Conservation (phyloP, 2,888 invertebrate genomes). For the Caenorhabditis zanzibari region DNA sequence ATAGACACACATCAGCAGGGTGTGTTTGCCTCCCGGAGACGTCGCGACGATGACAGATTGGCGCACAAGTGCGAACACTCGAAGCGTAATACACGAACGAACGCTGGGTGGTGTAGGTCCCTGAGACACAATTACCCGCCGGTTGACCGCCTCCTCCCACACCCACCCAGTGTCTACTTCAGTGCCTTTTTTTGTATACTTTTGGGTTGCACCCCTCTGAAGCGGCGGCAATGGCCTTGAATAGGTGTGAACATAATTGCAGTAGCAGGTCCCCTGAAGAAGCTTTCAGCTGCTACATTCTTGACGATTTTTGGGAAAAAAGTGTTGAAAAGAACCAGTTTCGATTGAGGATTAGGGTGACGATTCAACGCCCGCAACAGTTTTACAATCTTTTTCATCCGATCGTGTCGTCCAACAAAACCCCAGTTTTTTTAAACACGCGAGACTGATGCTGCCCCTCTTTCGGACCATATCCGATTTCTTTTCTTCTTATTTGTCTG, state of each 20-base stretch:
- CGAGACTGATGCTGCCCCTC: conserved; percentile 13
- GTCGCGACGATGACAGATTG: conserved; percentile 54
- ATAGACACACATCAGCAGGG: background rate
- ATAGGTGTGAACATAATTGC: conserved; percentile 50
- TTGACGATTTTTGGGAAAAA: conserved; percentile 18
- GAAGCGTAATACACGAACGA: conserved; percentile 29
- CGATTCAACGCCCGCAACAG: conserved; percentile 46
- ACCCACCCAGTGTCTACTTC: background rate
- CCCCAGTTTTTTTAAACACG: conserved; percentile 24
- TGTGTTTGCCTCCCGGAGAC: conserved; percentile 25
- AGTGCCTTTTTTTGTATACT: conserved; percentile 51
- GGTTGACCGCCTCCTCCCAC: conserved; percentile 47
- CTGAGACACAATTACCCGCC: conserved; percentile 51
- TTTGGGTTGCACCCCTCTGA: conserved; percentile 36
- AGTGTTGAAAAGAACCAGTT: conserved; percentile 31
- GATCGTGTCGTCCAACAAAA: conserved; percentile 12
- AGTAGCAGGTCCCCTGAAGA: conserved; percentile 34
- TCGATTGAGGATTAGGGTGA: conserved; percentile 40
- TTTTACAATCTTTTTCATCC: conserved; percentile 57
- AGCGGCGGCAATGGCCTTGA: background rate
- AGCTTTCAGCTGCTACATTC: conserved; percentile 11
- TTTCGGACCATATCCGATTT: conserved; percentile 59
- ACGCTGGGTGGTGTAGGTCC: conserved; percentile 21
- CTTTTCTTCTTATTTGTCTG: conserved; percentile 25
- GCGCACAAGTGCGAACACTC: conserved; percentile 59